Evolutionary conservation across 2,113 vertebrate species (phyloP).

Genomic region (Lophura nycthemera): DNA sequence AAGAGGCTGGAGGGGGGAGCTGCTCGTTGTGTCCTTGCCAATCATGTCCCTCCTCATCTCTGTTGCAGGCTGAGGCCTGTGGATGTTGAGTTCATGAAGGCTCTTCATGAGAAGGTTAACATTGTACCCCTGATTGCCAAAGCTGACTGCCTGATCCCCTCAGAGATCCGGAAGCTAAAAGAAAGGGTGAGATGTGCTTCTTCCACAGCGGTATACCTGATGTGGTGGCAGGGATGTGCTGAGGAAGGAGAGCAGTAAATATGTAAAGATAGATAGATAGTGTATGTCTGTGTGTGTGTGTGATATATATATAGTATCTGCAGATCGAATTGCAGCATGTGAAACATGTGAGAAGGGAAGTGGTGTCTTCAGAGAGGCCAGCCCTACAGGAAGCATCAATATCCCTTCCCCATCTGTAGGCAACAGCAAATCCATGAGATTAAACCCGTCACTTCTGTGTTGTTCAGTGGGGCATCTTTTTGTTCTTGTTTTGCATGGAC

Average conservation of each 20-base stretch:
- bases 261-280: rapidly evolving
- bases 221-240: background rate
- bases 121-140: constrained; percentile 96
- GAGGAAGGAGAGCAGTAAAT: background rate
- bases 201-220: background rate
- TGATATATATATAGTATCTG: rapidly evolving
- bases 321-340: background rate
- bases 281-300: background rate
- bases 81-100: constrained; percentile 98
- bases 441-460: background rate
- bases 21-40: background rate
- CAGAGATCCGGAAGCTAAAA: constrained; percentile 95
- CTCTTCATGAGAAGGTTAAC: constrained; percentile 97
- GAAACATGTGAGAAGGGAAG: background rate
- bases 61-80: constrained; percentile 89
- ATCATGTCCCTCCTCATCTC: background rate
- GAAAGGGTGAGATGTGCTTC: constrained; percentile 85
- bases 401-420: background rate
- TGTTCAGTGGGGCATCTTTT: background rate
- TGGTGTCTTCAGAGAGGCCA: background rate
- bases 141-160: constrained; percentile 94
- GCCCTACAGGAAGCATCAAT: background rate
- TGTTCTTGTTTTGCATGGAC: background rate
- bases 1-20: background rate
- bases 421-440: background rate